Evolutionary conservation across 1,140 invertebrate species (phyloP), one percentile per base, ranked within the genome.

Genomic region (Belonocnema kinseyi): DNA sequence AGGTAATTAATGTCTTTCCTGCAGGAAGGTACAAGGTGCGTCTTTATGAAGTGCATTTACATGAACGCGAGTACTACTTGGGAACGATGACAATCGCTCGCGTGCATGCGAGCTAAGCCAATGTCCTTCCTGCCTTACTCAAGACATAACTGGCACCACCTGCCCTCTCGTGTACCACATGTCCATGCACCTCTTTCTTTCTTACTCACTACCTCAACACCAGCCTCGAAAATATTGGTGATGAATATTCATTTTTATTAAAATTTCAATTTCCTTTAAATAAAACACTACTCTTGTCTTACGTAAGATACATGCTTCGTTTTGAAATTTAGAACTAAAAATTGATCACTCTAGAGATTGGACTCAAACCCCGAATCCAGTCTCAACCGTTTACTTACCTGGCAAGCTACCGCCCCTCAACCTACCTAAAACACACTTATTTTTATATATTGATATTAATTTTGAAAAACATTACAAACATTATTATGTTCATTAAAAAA

Each of bases 11-110:
- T 61, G 58, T 66, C 58, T 21, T 66, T 40, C 13, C 10, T 4
- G 17, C 1, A 54, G 53, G 17, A 54, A 54, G 16, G n/a, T 10
- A 54, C n/a, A n/a, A 17, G 17, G 58, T 12, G 73, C 75, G 79
- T 53, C n/a, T 14, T n/a, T n/a, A 17, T 58, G 73, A 80, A 17
- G 40, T 50, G 73, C 66, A 78, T 76, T 82, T 82, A 79, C 79
- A 77, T 83, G 77, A 80, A 61, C 78, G 80, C 74, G 78, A 75
- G 78, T 72, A 78, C 72, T 78, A 74, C 74, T 73, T 61, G 40
- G 71, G 74, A 53, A 74, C 71, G 72, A 72, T 12, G 72, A 66
- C 77, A 76, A 33, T 50, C 58, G 58, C 71, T 71, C 50, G 74
- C 52, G 74, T 73, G 78, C 73, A 78, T 19, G 66, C 72, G 75